phyloP scores from a whole-genome alignment of 2,888 invertebrate genomes.

The Pimpla rufipes region DNA sequence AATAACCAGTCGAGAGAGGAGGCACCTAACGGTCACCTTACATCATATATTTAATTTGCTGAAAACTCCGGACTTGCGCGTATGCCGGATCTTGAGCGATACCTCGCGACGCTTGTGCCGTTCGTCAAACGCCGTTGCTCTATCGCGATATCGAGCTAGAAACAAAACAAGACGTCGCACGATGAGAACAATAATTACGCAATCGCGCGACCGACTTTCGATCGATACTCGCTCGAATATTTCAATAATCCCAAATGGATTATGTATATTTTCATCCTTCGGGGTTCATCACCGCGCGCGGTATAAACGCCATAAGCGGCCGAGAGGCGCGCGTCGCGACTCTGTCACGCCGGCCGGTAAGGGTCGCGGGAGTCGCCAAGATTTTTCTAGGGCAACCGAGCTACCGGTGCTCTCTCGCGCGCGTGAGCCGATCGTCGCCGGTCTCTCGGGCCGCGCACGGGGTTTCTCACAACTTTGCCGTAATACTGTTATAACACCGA shows the following conservation, averaged over 20 bases:
- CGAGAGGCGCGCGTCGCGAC: neutral
- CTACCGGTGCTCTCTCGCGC: slow-evolving; percentile 53
- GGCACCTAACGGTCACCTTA: slow-evolving; percentile 72
- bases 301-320: slow-evolving; percentile 31
- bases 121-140: slow-evolving; percentile 55
- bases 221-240: neutral
- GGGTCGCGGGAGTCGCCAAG: slow-evolving; percentile 46
- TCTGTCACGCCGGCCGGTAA: too few species aligned
- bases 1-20: slow-evolving; percentile 71
- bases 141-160: neutral
- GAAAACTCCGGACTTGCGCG: slow-evolving; percentile 69
- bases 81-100: slow-evolving; percentile 66
- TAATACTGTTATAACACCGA: slow-evolving; percentile 58
- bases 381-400: slow-evolving; percentile 52
- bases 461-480: slow-evolving; percentile 49
- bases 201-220: neutral
- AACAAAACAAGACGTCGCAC: neutral
- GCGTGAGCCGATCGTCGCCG: too few species aligned
- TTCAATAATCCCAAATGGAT: too few species aligned
- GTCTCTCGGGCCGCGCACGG: slow-evolving; percentile 23
- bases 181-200: neutral
- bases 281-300: too few species aligned
- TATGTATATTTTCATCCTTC: too few species aligned
- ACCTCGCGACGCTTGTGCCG: slow-evolving; percentile 64
- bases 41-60: slow-evolving; percentile 71